phyloP scores from a whole-genome alignment of 2,113 vertebrate genomes.

The Hydrochoerus hydrochaeris region DNA sequence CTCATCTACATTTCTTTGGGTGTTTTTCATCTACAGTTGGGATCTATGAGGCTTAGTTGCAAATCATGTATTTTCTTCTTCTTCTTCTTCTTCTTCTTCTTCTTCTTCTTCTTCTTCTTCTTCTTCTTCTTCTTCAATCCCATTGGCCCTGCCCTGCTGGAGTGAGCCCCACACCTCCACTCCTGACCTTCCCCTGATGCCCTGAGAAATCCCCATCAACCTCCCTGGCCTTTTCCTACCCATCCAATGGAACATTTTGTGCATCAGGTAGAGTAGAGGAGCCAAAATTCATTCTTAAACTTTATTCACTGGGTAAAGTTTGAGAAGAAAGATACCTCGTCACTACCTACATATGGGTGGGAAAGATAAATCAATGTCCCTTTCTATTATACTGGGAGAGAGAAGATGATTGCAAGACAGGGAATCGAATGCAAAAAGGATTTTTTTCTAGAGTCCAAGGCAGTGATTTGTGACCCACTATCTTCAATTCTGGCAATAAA shows the following conservation, averaged over 20 bases:
- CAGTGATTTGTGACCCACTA: not conserved
- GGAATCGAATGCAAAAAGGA: not conserved
- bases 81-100: not conserved
- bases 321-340: not conserved
- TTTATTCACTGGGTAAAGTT: not conserved
- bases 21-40: not conserved
- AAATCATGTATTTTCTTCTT: not conserved
- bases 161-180: not conserved
- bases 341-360: not conserved
- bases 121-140: not conserved
- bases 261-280: not conserved
- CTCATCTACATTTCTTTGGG: not conserved
- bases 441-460: not conserved
- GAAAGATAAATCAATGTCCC: not conserved
- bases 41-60: not conserved
- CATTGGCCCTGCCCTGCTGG: no score
- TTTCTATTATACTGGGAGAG: not conserved
- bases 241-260: not conserved
- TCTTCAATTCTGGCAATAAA: not conserved
- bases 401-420: not conserved
- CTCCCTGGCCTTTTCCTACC: not conserved
- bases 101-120: not conserved
- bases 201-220: not conserved
- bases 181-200: not conserved
- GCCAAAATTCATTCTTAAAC: not conserved